Conservation (phyloP, 2,113 vertebrate genomes). For the Cinclus mexicanus region DNA sequence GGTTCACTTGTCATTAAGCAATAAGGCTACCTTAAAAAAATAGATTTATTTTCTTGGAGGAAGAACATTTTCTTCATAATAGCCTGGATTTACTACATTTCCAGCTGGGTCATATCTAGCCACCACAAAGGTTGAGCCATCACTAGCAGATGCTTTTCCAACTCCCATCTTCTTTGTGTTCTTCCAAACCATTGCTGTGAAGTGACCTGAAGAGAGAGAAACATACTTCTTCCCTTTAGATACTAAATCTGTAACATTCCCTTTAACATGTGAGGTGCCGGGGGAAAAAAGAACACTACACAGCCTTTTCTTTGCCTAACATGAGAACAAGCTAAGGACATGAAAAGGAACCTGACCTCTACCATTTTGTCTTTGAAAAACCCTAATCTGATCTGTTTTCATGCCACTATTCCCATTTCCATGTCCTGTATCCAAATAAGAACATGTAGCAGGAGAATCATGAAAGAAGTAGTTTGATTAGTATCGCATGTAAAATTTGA, state of each 20-base stretch:
- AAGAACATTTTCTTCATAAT: conserved; percentile 94
- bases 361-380: background rate
- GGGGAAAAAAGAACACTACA: background rate
- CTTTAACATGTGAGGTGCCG: accelerated
- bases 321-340: background rate
- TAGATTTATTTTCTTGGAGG: conserved; percentile 79
- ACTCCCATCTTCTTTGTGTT: conserved; percentile 90
- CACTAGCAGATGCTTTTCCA: conserved; percentile 88
- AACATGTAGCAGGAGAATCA: background rate
- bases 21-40: background rate
- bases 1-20: background rate
- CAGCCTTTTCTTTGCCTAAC: background rate
- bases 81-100: conserved; percentile 93
- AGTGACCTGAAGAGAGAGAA: conserved; percentile 83
- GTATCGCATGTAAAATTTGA: background rate
- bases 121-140: conserved; percentile 95
- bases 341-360: background rate
- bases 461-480: background rate
- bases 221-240: background rate
- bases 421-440: background rate
- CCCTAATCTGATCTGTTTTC: background rate
- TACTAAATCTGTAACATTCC: background rate
- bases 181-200: conserved; percentile 99
- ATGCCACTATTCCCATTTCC: background rate
- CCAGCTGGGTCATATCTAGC: conserved; percentile 95